Conservation (phyloP, 2,888 invertebrate species). For the Coenonympha glycerion region DNA sequence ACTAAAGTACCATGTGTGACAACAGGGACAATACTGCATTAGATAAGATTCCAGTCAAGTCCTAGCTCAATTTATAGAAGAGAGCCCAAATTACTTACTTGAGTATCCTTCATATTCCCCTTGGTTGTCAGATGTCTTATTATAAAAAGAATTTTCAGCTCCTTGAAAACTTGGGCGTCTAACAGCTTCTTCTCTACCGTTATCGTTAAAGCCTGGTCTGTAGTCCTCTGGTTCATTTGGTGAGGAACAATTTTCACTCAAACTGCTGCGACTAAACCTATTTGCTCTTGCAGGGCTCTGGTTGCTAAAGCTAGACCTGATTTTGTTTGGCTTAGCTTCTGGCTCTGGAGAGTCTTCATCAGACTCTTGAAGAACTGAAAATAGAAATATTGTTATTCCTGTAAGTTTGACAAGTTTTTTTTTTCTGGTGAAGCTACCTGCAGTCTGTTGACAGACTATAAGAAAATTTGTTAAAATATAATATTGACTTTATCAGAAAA, state of each 20-base stretch:
- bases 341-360: slow-evolving; percentile 53
- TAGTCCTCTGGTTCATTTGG: slow-evolving; percentile 60
- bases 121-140: slow-evolving; percentile 37
- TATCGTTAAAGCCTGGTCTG: slow-evolving; percentile 48
- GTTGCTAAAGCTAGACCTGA: slow-evolving; percentile 38
- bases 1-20: no score
- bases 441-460: not conserved
- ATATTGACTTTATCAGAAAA: no score
- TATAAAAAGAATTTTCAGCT: slow-evolving; percentile 46
- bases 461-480: not conserved
- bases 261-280: slow-evolving; percentile 56
- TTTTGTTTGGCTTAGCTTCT: slow-evolving; percentile 36
- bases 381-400: no score
- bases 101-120: slow-evolving; percentile 24
- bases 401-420: no score
- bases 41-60: no score
- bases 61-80: no score
- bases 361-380: slow-evolving; percentile 52
- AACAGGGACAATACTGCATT: no score
- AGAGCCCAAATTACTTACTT: no score
- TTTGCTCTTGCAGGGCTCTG: slow-evolving; percentile 44
- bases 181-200: slow-evolving; percentile 43
- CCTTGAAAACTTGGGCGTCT: slow-evolving; percentile 45
- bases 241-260: slow-evolving; percentile 67
- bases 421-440: no score